Conservation (phyloP, 2,797 vertebrate species). For the Anguilla pacifica region DNA sequence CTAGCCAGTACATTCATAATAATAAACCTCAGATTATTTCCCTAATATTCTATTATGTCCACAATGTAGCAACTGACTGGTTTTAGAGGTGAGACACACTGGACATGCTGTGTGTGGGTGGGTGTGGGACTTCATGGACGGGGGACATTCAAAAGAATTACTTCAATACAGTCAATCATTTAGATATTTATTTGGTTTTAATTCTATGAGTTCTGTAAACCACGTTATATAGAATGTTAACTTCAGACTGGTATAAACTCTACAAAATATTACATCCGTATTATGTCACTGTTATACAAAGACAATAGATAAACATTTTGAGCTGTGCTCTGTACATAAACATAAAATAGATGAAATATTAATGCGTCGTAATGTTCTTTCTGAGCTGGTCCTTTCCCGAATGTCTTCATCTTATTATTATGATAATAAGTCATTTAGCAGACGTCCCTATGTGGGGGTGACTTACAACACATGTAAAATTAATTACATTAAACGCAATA, state of each 20-base stretch:
- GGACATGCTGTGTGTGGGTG: no score
- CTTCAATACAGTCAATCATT: not conserved
- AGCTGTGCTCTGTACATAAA: not conserved
- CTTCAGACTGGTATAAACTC: not conserved
- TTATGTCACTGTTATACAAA: not conserved
- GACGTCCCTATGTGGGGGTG: not conserved
- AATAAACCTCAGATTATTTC: not conserved
- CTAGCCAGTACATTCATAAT: not conserved
- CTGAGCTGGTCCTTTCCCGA: not conserved
- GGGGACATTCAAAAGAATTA: no score
- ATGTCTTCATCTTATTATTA: not conserved
- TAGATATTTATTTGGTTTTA: not conserved
- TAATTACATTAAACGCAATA: conserved; percentile 9
- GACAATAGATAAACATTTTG: not conserved
- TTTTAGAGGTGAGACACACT: not conserved
- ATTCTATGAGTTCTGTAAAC: not conserved
- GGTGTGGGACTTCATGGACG: not conserved
- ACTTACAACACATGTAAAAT: not conserved
- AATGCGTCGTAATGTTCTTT: not conserved
- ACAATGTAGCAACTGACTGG: not conserved
- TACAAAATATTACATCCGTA: not conserved
- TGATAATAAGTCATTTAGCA: conserved; percentile 12
- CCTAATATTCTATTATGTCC: not conserved
- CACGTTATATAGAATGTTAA: not conserved
- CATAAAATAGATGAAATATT: not conserved